Percentiles rank a stretch among this genome's conserved stretches.
Conservation (phyloP, 2,113 vertebrate species). For the Sorex araneus region DNA sequence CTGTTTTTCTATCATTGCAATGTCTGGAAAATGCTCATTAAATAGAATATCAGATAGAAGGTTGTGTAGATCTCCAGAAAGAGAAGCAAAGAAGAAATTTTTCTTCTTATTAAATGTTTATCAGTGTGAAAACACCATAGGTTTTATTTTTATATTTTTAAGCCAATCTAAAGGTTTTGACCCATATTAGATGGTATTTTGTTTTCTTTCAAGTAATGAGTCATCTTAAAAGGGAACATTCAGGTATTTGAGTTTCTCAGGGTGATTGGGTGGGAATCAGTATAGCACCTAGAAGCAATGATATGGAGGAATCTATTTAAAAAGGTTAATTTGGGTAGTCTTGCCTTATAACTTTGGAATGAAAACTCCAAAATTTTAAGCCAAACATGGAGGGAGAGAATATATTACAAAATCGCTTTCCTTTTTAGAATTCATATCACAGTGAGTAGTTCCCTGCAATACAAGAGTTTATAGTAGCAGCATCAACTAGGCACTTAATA, state of each 20-base stretch:
- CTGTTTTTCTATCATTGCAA: neutral
- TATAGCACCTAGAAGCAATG: neutral
- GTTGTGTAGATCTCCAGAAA: constrained; percentile 5
- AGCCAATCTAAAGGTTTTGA: constrained; percentile 5
- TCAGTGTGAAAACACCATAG: constrained; percentile 60
- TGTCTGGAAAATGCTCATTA: constrained; percentile 40
- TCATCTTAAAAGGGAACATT: constrained; percentile 56
- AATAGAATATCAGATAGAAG: neutral
- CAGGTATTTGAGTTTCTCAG: constrained; percentile 28
- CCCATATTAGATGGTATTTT: constrained; percentile 42
- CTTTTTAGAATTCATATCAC: neutral
- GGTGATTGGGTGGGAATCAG: neutral
- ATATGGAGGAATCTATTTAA: neutral
- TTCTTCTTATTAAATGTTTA: constrained; percentile 48
- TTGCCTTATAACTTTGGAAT: constrained; percentile 35
- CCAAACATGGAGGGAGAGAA: neutral
- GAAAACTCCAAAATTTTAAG: constrained; percentile 35
- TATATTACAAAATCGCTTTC: neutral
- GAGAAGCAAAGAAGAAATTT: neutral
- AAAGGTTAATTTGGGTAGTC: neutral
- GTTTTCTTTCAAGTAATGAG: constrained; percentile 68
- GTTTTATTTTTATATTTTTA: neutral
- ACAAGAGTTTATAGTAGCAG: neutral
- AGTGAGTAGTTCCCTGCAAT: neutral
- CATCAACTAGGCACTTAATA: neutral